Evolutionary conservation across 2,888 invertebrate species (phyloP).

Genomic region (Seira ritae): DNA sequence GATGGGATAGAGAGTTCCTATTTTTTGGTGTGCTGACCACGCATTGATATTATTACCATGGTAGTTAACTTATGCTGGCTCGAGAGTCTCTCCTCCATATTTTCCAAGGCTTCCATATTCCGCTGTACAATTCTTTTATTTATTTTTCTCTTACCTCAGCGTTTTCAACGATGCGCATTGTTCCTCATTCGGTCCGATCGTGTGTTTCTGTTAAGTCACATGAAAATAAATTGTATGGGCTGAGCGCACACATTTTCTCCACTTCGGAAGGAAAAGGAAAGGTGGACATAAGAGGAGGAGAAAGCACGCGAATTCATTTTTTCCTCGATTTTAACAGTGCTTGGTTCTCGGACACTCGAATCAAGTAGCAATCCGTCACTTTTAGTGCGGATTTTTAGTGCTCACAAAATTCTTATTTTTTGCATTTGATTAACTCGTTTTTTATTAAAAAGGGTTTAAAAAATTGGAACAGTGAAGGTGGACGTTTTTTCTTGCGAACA

Average conservation of each 20-base stretch:
- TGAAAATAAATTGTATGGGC: conserved; percentile 3
- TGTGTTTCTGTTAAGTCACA: not conserved
- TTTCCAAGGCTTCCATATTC: not conserved
- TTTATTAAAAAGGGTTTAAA: no score
- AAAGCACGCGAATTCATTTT: no score
- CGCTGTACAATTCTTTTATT: not conserved
- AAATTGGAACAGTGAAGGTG: no score
- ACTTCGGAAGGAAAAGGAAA: not conserved
- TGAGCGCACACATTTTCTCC: not conserved
- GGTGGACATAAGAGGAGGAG: not conserved
- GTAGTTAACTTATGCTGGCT: conserved; percentile 8
- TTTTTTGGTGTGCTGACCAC: not conserved
- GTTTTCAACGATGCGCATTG: not conserved
- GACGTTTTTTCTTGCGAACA: no score
- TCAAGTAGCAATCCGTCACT: no score
- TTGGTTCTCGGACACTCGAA: no score
- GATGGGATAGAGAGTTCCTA: not conserved
- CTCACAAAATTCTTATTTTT: no score
- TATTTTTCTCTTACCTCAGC: not conserved
- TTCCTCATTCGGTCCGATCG: not conserved
- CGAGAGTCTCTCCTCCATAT: not conserved
- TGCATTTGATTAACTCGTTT: no score
- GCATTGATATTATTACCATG: conserved; percentile 1
- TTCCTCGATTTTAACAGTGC: no score
- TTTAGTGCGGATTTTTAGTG: no score